phyloP scores from a whole-genome alignment of 2,113 vertebrate genomes.

The Chionomys nivalis region DNA sequence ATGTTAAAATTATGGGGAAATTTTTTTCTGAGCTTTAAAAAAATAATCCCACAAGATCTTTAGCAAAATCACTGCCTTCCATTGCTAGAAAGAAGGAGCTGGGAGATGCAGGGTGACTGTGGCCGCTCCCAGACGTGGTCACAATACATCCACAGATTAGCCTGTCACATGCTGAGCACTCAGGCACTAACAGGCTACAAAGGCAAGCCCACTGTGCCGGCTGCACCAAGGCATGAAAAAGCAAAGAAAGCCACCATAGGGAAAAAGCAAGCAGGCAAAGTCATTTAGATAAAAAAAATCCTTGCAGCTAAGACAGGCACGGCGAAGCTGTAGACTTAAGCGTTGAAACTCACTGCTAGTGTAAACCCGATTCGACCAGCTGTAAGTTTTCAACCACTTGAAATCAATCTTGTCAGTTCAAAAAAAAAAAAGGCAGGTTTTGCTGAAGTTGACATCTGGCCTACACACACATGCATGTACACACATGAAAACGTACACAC shows the following conservation, averaged over 20 bases:
- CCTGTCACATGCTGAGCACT: background rate
- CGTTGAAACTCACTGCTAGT: background rate
- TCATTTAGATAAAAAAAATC: background rate
- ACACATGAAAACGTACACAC: background rate
- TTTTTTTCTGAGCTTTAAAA: background rate
- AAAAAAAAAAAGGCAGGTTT: background rate
- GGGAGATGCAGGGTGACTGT: background rate
- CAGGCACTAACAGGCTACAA: background rate
- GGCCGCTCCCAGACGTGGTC: background rate
- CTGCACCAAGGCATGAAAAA: background rate
- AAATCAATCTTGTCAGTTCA: background rate
- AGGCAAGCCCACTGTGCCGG: background rate
- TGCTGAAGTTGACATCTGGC: background rate
- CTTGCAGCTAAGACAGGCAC: background rate
- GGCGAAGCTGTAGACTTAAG: background rate
- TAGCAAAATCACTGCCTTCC: background rate
- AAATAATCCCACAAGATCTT: background rate
- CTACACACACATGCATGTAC: background rate
- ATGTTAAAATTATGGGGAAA: constrained; percentile 7
- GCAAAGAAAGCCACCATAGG: background rate
- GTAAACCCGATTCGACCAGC: background rate
- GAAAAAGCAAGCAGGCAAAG: background rate
- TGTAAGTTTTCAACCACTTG: background rate
- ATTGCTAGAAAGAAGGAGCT: constrained; percentile 22
- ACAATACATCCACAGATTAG: background rate